These are phyloP conservation scores for Apodemia mormo DNA, from an alignment of 2,888 invertebrate genomes.

Conservation along the genomic window DNA sequence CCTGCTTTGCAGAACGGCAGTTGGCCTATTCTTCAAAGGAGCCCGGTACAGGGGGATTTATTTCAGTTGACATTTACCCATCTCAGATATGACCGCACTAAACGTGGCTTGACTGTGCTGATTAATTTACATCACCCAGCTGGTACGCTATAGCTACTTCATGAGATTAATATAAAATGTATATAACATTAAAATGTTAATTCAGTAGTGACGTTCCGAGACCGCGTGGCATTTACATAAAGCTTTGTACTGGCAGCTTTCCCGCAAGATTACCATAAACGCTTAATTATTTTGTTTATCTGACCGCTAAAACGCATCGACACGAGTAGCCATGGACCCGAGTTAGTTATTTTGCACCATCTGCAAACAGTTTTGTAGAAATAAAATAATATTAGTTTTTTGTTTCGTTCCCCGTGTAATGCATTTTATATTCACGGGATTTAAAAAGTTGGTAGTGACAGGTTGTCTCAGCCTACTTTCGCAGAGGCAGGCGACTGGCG, in stretches of 20 bases:
- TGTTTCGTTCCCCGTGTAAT: neutral
- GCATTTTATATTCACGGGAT: neutral
- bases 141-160: too few species aligned
- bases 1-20: too few species aligned
- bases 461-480: too few species aligned
- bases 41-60: too few species aligned
- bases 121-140: too few species aligned
- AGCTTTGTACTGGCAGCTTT: constrained; percentile 41
- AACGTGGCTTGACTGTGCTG: too few species aligned
- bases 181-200: constrained; percentile 11
- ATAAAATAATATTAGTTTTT: constrained; percentile 8
- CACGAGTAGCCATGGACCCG: constrained; percentile 46
- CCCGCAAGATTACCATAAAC: constrained; percentile 41
- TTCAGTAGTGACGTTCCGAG: constrained; percentile 15
- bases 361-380: constrained; percentile 6
- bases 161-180: too few species aligned
- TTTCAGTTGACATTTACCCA: too few species aligned
- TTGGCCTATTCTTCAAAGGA: too few species aligned
- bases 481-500: too few species aligned
- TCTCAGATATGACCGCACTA: too few species aligned
- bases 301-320: constrained; percentile 68
- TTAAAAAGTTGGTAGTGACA: too few species aligned
- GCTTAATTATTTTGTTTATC: constrained; percentile 74
- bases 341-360: constrained; percentile 39
- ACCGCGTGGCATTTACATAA: constrained; percentile 49